Evolutionary conservation across 2,888 invertebrate species (phyloP).

Genomic region (Drosophila lutescens): DNA sequence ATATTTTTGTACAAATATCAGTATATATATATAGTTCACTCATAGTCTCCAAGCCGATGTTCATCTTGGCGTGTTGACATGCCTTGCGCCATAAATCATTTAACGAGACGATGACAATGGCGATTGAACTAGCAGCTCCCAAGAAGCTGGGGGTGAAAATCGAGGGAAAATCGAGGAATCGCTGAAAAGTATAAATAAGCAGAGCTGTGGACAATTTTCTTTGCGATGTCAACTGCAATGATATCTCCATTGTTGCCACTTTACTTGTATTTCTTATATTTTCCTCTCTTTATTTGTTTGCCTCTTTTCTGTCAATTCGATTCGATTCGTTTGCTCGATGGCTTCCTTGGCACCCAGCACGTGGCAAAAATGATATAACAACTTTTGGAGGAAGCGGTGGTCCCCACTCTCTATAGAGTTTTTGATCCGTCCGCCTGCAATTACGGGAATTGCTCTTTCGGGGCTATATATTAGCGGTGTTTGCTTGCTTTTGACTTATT

Average conservation of each 20-base stretch:
- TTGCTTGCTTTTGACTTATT: too few species aligned
- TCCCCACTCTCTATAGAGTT: background rate
- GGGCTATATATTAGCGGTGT: background rate
- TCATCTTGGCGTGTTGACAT: conserved; percentile 51
- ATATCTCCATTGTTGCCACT: conserved; percentile 37
- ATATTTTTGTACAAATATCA: background rate
- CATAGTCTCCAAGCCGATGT: conserved; percentile 15
- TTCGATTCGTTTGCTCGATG: conserved; percentile 26
- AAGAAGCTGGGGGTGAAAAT: conserved; percentile 8
- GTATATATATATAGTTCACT: conserved; percentile 4
- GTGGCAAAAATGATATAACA: conserved; percentile 40
- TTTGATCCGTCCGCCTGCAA: background rate
- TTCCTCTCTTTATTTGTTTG: background rate
- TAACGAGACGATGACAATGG: conserved; percentile 46
- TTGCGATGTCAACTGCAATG: conserved; percentile 44
- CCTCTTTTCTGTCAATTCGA: conserved; percentile 1
- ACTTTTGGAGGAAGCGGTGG: background rate
- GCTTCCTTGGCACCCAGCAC: conserved; percentile 33
- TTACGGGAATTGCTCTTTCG: background rate
- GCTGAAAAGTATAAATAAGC: conserved; percentile 8
- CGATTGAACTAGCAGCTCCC: conserved; percentile 30
- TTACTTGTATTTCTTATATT: conserved; percentile 6
- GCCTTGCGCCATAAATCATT: conserved; percentile 53
- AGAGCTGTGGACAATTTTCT: conserved; percentile 38
- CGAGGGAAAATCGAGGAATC: background rate